Conservation (phyloP, 2,113 vertebrate genomes). For the Cromileptes altivelis region DNA sequence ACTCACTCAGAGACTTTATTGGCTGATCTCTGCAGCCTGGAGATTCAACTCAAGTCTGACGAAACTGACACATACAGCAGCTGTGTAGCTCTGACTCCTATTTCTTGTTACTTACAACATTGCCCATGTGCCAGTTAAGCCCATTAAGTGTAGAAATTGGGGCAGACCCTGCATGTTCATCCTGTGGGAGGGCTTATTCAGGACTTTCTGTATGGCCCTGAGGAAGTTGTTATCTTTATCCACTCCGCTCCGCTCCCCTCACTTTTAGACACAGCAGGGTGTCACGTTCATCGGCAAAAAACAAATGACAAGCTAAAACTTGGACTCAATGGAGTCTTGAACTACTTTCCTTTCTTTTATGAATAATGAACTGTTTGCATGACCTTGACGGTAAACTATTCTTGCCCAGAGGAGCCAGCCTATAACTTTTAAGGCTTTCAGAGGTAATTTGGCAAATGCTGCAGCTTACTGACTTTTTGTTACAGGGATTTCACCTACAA, state of each 20-base stretch:
- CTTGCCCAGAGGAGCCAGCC: neutral
- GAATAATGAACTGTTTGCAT: neutral
- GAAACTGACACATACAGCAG: neutral
- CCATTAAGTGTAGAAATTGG: conserved; percentile 49
- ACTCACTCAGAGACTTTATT: neutral
- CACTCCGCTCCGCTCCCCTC: conserved; percentile 60
- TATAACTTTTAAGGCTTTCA: neutral
- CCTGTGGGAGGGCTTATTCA: conserved; percentile 62
- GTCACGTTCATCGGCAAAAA: conserved; percentile 67
- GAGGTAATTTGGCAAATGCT: conserved; percentile 7
- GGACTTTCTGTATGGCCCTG: conserved; percentile 54
- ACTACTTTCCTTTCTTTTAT: neutral
- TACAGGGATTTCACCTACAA: neutral
- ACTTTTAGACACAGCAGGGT: conserved; percentile 61
- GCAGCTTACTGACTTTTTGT: neutral
- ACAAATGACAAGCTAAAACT: conserved; percentile 31
- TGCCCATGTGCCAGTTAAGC: conserved; percentile 30
- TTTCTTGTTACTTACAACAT: conserved; percentile 16
- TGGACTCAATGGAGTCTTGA: neutral
- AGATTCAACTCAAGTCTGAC: neutral
- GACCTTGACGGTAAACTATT: neutral
- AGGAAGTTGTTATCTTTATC: conserved; percentile 55
- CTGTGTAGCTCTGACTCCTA: conserved; percentile 25
- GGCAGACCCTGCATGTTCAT: conserved; percentile 56
- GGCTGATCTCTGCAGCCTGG: neutral